Conservation (phyloP, 1,140 invertebrate species). For the Eufriesea mexicana region DNA sequence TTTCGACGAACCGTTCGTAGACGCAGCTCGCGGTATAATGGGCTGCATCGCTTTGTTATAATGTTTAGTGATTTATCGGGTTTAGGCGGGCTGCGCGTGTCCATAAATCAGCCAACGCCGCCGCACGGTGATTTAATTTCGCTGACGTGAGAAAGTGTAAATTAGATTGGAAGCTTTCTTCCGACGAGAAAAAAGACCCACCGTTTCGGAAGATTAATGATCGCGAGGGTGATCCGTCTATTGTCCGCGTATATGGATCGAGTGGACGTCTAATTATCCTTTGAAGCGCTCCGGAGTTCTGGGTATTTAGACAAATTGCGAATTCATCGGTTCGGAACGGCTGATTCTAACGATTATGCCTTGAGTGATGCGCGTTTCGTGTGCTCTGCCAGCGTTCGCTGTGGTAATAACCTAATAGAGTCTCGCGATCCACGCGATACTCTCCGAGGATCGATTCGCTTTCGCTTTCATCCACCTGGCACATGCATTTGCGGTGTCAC, state of each 20-base stretch:
- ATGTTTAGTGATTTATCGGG: constrained; percentile 2
- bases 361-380: too few relatives aligned
- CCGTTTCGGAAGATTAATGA: background rate
- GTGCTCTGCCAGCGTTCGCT: too few relatives aligned
- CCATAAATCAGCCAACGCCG: constrained; percentile 23
- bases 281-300: background rate
- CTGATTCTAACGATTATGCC: too few relatives aligned
- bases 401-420: too few relatives aligned
- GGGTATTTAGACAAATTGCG: background rate
- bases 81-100: background rate
- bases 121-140: constrained; percentile 23
- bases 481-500: too few relatives aligned
- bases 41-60: constrained; percentile 10
- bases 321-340: background rate
- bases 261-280: background rate
- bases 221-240: background rate
- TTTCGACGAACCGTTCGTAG: background rate
- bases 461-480: too few relatives aligned
- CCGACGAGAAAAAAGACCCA: background rate
- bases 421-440: too few relatives aligned
- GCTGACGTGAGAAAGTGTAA: background rate
- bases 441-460: too few relatives aligned
- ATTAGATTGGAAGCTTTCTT: background rate
- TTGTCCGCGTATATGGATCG: background rate
- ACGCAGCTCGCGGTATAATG: background rate